Evolutionary conservation across 2,888 invertebrate genomes (phyloP).

Genomic region (Drosophila yooni): DNA sequence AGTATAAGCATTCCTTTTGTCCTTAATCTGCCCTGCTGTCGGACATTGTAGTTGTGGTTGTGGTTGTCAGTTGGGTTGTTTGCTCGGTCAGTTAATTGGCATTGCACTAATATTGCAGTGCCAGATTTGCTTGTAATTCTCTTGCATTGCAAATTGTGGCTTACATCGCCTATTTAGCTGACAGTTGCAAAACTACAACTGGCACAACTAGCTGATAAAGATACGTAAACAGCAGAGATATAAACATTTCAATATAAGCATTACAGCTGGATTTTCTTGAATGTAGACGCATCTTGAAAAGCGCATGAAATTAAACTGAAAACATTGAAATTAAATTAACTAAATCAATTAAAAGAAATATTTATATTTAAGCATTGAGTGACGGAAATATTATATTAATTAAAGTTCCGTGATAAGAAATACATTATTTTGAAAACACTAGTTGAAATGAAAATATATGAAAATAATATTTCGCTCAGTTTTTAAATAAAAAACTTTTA

Average conservation of each 20-base stretch:
- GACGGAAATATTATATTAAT: background rate
- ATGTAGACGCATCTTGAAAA: background rate
- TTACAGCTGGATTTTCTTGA: background rate
- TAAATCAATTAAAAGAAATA: background rate
- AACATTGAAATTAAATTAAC: background rate
- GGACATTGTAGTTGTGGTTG: slow-evolving; percentile 26
- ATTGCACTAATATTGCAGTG: slow-evolving; percentile 27
- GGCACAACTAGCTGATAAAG: background rate
- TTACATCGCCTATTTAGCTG: background rate
- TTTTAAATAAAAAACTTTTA: background rate
- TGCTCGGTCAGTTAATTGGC: slow-evolving; percentile 43
- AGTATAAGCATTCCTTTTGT: slow-evolving; percentile 9
- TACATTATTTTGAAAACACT: background rate
- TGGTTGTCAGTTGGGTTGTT: slow-evolving; percentile 32
- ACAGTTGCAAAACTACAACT: background rate
- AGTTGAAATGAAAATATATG: background rate
- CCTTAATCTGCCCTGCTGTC: slow-evolving; percentile 13
- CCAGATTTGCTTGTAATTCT: slow-evolving; percentile 10
- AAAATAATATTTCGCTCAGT: background rate
- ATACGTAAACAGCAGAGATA: background rate
- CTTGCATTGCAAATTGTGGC: slow-evolving; percentile 7
- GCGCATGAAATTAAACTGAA: background rate
- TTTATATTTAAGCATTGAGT: background rate
- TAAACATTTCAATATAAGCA: background rate
- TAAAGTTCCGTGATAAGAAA: background rate